Evolutionary conservation across 2,797 vertebrate genomes (phyloP), one percentile per base, ranked within the genome.

Genomic region (Chaetodon trifasciatus): DNA sequence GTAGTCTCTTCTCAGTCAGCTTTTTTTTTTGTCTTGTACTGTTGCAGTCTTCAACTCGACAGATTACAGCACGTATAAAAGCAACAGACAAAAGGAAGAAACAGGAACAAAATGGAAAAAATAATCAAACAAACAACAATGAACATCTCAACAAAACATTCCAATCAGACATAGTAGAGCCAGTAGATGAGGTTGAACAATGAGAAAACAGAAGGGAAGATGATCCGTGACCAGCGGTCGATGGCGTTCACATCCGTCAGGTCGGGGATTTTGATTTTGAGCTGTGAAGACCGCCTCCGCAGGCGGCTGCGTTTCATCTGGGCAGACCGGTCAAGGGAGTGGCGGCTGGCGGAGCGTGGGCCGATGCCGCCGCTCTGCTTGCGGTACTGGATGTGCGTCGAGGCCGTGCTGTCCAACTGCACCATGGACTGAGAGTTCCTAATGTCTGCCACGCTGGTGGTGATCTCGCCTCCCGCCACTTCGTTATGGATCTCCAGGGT

Each of bases 211-310:
- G 97, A 96, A 3, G 98, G 98, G 88, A 99, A 99, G 91, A 99
- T 97, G 94, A 99, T 96, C 85, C 98, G 95, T 86, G 98, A 99
- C 98, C 98, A 99, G 89, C 97, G 96, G 95, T 99, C 98, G 47
- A 99, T 98, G 92, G 97, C 96, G 86, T 99, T 99, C 87, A 99
- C 98, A 93, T 99, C 98, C 8, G 98, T 99, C 90, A 99, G 95
- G 93, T 98, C 97, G 0, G 98, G 98, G 92, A 98, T 99, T 94
- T 99, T 99, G 81, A 99, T 98, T 91, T 97, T 98, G 86, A 99
- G 94, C 92, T 99, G 98, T 0, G 98, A 98, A 72, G 97, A 98
- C 81, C 97, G 96, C 84, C 97, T 96, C 82, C 97, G 95, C 94
- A 98, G 96, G 66, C 97, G 97, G 79, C 95, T 95, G 90, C 97